These are phyloP conservation scores for Ornithoptera priamus DNA, from an alignment of 2,888 invertebrate species.

Conservation along the genomic window DNA sequence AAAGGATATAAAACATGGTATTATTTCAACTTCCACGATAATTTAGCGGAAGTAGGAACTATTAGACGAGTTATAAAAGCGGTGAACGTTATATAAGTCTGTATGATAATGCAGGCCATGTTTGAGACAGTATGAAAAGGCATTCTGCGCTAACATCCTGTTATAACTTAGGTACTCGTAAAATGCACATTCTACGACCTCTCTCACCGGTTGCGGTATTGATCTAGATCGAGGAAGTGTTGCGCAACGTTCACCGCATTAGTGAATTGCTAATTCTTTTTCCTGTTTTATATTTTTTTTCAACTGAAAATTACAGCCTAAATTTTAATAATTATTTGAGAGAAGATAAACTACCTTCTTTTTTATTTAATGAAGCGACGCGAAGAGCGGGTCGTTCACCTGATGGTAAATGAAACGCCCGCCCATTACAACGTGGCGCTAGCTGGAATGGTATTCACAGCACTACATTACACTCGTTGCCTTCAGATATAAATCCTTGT, in stretches of 20 bases:
- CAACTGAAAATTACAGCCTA: background rate
- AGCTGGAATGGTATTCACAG: too few species aligned
- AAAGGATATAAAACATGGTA: background rate
- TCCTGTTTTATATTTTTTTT: background rate
- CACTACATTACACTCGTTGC: too few species aligned
- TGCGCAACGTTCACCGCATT: slow-evolving; percentile 22
- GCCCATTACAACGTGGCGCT: too few species aligned
- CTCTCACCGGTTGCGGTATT: slow-evolving; percentile 29
- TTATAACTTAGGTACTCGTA: slow-evolving; percentile 7
- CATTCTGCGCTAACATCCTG: slow-evolving; percentile 22
- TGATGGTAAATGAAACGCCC: too few species aligned
- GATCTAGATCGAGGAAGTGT: slow-evolving; percentile 29
- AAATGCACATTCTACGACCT: slow-evolving; percentile 23
- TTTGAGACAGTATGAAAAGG: slow-evolving; percentile 12
- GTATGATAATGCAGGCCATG: slow-evolving; percentile 19
- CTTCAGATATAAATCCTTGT: too few species aligned
- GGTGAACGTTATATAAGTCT: slow-evolving; percentile 4
- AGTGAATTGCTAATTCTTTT: slow-evolving; percentile 2
- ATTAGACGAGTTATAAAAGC: slow-evolving; percentile 7
- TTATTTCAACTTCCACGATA: background rate
- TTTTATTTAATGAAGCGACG: too few species aligned
- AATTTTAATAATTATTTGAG: background rate
- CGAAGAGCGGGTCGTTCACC: too few species aligned
- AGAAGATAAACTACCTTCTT: too few species aligned
- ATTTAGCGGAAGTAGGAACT: background rate